Evolutionary conservation across 2,113 vertebrate genomes (phyloP).

Genomic region (Pseudorectes ferrugineus): DNA sequence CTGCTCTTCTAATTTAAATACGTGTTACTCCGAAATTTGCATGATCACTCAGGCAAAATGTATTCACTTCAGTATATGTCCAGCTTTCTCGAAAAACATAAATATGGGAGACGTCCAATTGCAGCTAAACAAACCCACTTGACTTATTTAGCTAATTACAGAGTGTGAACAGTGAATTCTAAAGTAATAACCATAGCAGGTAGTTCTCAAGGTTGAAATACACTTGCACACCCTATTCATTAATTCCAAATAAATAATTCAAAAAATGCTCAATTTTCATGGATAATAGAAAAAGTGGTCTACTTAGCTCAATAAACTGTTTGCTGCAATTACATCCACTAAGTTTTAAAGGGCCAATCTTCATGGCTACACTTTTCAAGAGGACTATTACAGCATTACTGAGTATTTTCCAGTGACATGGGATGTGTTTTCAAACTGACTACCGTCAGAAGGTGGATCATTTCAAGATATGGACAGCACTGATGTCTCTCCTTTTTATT

Average conservation of each 20-base stretch:
- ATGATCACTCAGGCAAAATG: not conserved
- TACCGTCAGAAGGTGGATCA: not conserved
- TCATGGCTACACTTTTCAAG: not conserved
- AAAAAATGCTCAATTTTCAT: not conserved
- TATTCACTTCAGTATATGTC: not conserved
- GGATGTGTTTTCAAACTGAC: not conserved
- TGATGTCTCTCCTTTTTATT: not conserved
- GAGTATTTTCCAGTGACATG: not conserved
- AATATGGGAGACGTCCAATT: not conserved
- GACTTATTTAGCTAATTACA: not conserved
- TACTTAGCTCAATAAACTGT: not conserved
- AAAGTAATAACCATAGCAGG: not conserved
- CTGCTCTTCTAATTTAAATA: not conserved
- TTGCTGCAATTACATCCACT: not conserved
- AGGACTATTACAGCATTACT: not conserved
- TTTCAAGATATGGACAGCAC: not conserved
- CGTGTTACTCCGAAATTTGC: not conserved
- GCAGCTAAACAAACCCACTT: not conserved
- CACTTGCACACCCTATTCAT: not conserved
- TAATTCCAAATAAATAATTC: constrained; percentile 16
- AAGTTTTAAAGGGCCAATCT: not conserved
- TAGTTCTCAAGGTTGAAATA: not conserved
- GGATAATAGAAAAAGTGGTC: not conserved
- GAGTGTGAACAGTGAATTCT: not conserved
- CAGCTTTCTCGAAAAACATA: not conserved